A percentile compares a stretch with the other conserved stretches of the same genome.
phyloP scores from a whole-genome alignment of 2,113 vertebrate species.

The Psettodes erumei region DNA sequence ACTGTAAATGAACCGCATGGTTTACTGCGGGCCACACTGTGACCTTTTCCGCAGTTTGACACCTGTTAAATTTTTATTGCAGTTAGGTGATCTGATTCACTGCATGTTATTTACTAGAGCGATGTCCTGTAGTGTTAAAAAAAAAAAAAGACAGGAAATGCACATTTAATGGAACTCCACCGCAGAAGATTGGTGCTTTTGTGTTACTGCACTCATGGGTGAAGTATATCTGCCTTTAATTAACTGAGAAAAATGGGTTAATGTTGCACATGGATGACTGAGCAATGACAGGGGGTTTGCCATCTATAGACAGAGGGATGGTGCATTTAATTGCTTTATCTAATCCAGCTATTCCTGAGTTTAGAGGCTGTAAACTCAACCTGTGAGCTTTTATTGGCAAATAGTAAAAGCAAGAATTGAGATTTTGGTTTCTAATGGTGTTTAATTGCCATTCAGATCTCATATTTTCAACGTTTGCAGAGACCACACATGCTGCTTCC shows the following conservation, averaged over 20 bases:
- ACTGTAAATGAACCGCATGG: constrained; percentile 3
- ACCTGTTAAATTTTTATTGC: constrained; percentile 20
- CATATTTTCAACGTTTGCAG: neutral
- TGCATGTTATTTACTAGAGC: neutral
- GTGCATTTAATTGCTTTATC: neutral
- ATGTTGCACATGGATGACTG: constrained; percentile 62
- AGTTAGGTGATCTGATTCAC: constrained; percentile 1
- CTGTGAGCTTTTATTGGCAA: neutral
- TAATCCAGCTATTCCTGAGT: neutral
- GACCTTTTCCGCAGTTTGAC: constrained; percentile 12
- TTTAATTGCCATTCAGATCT: neutral
- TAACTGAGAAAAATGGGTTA: constrained; percentile 64
- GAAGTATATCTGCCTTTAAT: constrained; percentile 61
- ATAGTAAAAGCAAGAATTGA: neutral
- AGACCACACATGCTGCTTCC: constrained; percentile 55
- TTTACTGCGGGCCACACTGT: constrained; percentile 5
- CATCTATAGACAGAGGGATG: neutral
- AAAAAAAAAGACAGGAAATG: constrained; percentile 33
- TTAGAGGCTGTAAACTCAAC: neutral
- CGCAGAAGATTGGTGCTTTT: constrained; percentile 51
- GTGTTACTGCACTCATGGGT: constrained; percentile 61
- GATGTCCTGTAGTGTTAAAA: neutral
- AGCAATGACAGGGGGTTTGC: constrained; percentile 27
- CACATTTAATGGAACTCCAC: constrained; percentile 40
- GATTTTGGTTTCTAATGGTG: neutral